Percentiles rank a stretch among this genome's conserved stretches.
Conservation (phyloP, 2,113 vertebrate genomes). For the Microtus pennsylvanicus region DNA sequence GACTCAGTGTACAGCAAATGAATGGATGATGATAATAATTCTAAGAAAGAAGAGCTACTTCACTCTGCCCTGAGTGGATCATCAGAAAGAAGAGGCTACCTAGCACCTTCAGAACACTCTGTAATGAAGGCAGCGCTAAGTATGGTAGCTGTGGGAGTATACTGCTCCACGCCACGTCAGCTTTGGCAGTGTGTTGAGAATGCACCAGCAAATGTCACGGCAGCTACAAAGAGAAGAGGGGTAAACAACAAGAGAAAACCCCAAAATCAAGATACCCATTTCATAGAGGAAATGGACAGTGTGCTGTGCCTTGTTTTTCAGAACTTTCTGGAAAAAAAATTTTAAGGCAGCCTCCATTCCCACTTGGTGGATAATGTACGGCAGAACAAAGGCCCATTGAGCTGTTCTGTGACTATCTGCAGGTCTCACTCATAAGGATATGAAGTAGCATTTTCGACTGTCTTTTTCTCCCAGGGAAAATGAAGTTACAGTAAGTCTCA, state of each 20-base stretch:
- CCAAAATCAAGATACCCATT: neutral
- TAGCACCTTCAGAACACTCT: accelerated
- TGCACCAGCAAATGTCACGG: too few species aligned
- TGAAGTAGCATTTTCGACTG: neutral
- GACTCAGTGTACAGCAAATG: neutral
- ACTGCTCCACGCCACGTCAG: accelerated
- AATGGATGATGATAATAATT: neutral
- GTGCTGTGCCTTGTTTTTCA: accelerated
- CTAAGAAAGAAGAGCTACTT: neutral
- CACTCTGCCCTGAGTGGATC: accelerated
- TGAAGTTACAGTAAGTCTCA: neutral
- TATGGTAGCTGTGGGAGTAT: accelerated
- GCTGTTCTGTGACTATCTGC: neutral
- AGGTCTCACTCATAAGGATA: neutral
- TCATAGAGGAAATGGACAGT: accelerated
- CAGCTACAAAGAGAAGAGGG: neutral
- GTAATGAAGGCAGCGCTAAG: accelerated
- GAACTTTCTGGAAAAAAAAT: neutral
- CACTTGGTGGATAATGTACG: too few species aligned
- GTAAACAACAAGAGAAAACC: neutral
- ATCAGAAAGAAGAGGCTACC: neutral
- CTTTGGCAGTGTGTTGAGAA: accelerated
- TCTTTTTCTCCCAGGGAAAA: neutral
- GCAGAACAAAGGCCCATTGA: too few species aligned
- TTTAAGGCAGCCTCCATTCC: neutral